A percentile compares a stretch with the other conserved stretches of the same genome.
Conservation (phyloP, 1,140 invertebrate genomes). For the Bilobella aurantiaca region DNA sequence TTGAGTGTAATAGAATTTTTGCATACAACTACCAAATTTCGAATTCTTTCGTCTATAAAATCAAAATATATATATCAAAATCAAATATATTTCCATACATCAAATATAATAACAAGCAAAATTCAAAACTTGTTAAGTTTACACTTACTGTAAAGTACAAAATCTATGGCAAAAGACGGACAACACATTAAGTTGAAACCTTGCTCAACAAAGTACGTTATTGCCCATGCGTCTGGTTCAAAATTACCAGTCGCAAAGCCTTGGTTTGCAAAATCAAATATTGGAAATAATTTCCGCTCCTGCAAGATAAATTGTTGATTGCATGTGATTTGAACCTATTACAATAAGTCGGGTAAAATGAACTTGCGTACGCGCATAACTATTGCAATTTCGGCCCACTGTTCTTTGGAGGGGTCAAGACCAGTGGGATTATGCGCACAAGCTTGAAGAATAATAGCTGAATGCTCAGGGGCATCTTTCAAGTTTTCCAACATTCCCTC, state of each 20-base stretch:
- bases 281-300: constrained; percentile 70
- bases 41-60: constrained; percentile 83
- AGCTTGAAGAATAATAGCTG: constrained; percentile 86
- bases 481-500: constrained; percentile 74
- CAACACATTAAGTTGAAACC: constrained; percentile 84
- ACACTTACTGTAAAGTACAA: constrained; percentile 90
- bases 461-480: constrained; percentile 65
- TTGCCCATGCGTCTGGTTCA: constrained; percentile 80
- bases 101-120: too few relatives aligned
- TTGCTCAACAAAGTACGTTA: constrained; percentile 68
- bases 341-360: too few relatives aligned
- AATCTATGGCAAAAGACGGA: constrained; percentile 99
- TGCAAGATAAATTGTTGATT: too few relatives aligned
- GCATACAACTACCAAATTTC: constrained; percentile 75
- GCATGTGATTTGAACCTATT: too few relatives aligned
- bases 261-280: constrained; percentile 96
- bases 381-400: constrained; percentile 71
- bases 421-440: constrained; percentile 99
- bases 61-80: too few relatives aligned
- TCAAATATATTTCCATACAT: too few relatives aligned
- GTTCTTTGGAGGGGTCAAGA: constrained; percentile 72
- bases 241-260: constrained; percentile 93
- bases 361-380: constrained; percentile 51
- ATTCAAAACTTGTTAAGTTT: too few relatives aligned
- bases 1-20: too few relatives aligned